Evolutionary conservation across 2,113 vertebrate species (phyloP), one percentile per base, ranked within the genome.

Genomic region (Gallinago undulata): DNA sequence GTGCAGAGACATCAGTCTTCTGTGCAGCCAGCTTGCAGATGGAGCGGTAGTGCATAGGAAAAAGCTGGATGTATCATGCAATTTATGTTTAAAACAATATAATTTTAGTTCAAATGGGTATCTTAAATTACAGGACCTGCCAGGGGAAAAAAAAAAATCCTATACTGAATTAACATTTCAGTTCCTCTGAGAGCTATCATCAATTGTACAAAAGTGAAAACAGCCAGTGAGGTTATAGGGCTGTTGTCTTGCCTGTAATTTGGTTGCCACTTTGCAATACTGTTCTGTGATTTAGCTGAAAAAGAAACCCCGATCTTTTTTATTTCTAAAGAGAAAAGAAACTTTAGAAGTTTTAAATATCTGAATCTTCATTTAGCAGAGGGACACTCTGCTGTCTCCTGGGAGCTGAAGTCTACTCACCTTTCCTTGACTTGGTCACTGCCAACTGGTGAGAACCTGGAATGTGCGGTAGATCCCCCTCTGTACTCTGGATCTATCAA

Each of bases 401-500:
- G 5, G 31, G 59, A 81, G 70, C 1, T 51, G 55, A 19, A 27
- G 43, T 82, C 33, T 83, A 92, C 98, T 98, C 89, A 98, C 98
- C 98, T 98, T 97, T 98, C 93, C 98, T 98, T 64, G 97, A 97
- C 80, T 98, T 98, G 76, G 91, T 96, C 77, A 98, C 95, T 35
- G 96, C 87, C 53, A 98, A 88, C 74, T 98, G 98, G 67, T 96
- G 95, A 39, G 96, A 92, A 48, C 98, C 59, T 80, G 97, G 94
- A 87, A 97, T 23, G 1, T 98, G 98, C 23, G 98, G 97, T 39
- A 96, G 93, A 89, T 99, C 99, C 70, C 98, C 99, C 76, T 99
- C 99, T 35, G 98, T 99, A 94, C 98, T 99, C 97, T 99, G 99
- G 93, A 99, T 98, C 99, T 99, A 56, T 63, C 55, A 28, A 81